These are phyloP conservation scores for Strigops habroptila DNA, from an alignment of 2,113 vertebrate species.

Conservation along the genomic window DNA sequence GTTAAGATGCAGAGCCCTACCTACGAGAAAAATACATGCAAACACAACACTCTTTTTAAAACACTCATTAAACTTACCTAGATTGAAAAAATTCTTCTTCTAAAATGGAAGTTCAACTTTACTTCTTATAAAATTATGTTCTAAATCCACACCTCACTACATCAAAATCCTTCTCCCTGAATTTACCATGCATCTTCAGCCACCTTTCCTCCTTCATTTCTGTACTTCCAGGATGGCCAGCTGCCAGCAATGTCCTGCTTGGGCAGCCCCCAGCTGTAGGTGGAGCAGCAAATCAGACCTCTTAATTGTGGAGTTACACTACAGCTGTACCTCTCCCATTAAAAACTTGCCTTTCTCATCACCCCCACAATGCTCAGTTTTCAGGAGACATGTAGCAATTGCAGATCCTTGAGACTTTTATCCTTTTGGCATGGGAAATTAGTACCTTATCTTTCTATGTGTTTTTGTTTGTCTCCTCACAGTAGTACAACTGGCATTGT, in stretches of 20 bases:
- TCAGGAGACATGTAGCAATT: rapidly evolving
- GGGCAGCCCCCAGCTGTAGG: neutral
- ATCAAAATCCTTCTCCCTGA: neutral
- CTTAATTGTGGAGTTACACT: neutral
- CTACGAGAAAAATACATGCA: neutral
- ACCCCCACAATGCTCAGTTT: rapidly evolving
- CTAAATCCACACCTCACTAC: rapidly evolving
- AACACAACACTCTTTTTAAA: neutral
- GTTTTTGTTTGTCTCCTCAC: neutral
- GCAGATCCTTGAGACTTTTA: rapidly evolving
- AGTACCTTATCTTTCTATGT: neutral
- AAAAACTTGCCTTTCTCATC: neutral
- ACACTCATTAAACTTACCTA: neutral
- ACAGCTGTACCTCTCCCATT: neutral
- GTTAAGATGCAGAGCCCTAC: neutral
- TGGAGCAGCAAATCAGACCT: neutral
- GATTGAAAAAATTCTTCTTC: rapidly evolving
- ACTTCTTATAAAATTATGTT: rapidly evolving
- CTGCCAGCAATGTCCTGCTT: neutral
- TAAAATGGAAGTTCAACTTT: rapidly evolving
- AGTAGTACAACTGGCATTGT: neutral
- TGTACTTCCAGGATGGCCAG: rapidly evolving
- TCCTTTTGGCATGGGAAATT: neutral
- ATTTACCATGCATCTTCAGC: rapidly evolving
- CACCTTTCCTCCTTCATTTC: neutral